Conservation (phyloP, 2,797 vertebrate species). For the Schizopygopsis pylzovi region DNA sequence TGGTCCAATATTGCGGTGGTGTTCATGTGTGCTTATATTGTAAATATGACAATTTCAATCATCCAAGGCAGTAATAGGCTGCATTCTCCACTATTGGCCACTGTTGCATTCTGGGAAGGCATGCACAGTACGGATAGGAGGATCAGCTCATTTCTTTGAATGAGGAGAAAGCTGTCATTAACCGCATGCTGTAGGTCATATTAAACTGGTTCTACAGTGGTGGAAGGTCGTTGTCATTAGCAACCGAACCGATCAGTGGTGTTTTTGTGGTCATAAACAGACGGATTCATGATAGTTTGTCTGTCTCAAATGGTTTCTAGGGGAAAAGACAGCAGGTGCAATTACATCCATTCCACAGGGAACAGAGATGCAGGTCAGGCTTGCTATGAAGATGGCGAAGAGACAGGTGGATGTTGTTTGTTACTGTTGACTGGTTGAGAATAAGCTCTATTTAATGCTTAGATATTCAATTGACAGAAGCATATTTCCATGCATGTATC, state of each 20-base stretch:
- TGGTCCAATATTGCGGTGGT: not conserved
- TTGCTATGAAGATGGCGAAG: constrained; percentile 55
- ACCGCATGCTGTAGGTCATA: constrained; percentile 18
- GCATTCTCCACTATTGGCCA: not conserved
- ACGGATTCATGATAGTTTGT: not conserved
- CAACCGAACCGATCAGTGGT: constrained; percentile 35
- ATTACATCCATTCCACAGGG: constrained; percentile 49
- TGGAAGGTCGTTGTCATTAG: constrained; percentile 50
- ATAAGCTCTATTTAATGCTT: constrained; percentile 27
- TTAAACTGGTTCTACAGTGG: constrained; percentile 47
- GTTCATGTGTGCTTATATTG: not conserved
- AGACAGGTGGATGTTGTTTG: constrained; percentile 55
- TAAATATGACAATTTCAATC: not conserved
- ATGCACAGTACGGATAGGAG: not conserved
- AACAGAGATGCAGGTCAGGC: constrained; percentile 53
- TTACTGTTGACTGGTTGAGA: constrained; percentile 40
- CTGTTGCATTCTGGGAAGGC: constrained; percentile 34
- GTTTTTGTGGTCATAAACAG: constrained; percentile 32
- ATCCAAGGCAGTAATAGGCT: not conserved
- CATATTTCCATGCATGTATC: not conserved
- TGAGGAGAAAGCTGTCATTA: constrained; percentile 40
- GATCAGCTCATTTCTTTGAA: not conserved
- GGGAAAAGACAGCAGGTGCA: constrained; percentile 31
- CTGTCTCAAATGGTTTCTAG: not conserved
- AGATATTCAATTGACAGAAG: constrained; percentile 36